Evolutionary conservation across 2,888 invertebrate species (phyloP).

Genomic region (Cotesia congregata): DNA sequence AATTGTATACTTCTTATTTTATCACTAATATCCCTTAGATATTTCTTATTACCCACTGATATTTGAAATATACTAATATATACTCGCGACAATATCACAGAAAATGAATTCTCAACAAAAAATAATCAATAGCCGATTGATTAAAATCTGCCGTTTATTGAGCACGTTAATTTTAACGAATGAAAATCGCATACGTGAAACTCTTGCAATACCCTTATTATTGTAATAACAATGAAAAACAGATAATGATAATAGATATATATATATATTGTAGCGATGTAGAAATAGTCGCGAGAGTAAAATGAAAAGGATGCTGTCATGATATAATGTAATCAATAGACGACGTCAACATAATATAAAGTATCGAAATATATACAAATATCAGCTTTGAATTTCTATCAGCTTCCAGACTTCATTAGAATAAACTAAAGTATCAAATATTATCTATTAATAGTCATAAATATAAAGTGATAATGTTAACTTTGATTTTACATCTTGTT

Average conservation of each 20-base stretch:
- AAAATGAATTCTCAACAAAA: too few species aligned
- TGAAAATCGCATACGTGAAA: conserved; percentile 43
- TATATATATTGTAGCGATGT: conserved; percentile 35
- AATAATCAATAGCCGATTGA: not conserved
- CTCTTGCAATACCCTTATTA: conserved; percentile 48
- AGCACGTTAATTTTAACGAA: not conserved
- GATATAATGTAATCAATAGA: not conserved
- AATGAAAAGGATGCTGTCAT: conserved; percentile 45
- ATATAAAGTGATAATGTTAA: not conserved
- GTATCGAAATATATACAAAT: conserved; percentile 13
- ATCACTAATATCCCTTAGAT: too few species aligned
- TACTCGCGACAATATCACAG: too few species aligned
- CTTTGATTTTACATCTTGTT: not conserved
- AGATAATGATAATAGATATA: conserved; percentile 31
- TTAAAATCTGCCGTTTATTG: not conserved
- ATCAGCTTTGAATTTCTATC: conserved; percentile 27
- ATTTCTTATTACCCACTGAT: too few species aligned
- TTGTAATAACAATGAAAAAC: conserved; percentile 33
- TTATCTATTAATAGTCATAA: not conserved
- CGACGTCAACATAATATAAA: conserved; percentile 37
- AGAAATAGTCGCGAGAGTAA: conserved; percentile 37
- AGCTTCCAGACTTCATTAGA: conserved; percentile 22
- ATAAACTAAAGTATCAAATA: conserved; percentile 17
- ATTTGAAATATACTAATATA: too few species aligned
- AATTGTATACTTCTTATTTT: too few species aligned